Percentiles rank a stretch among this genome's conserved stretches.
These are phyloP conservation scores for Candoia aspera DNA, from an alignment of 2,113 vertebrate genomes.

Conservation along the genomic window DNA sequence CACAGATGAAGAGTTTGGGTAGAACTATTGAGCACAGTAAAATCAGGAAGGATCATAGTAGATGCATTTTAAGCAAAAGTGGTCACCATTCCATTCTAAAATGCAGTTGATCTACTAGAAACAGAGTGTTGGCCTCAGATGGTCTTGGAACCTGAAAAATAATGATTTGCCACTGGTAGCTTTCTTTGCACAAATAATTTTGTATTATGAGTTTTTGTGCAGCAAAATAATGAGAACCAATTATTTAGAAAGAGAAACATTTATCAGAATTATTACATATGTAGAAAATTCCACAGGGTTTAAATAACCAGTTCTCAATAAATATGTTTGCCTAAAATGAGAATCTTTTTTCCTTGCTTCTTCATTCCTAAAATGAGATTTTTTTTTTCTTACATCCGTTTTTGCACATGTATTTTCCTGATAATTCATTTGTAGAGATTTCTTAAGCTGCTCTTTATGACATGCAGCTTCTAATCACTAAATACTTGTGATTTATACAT, in stretches of 20 bases:
- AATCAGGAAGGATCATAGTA: background rate
- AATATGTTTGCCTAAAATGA: background rate
- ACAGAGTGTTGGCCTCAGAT: background rate
- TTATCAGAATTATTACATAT: constrained; percentile 10
- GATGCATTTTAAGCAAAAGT: background rate
- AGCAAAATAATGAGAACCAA: background rate
- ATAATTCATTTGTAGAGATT: background rate
- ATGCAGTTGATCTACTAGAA: background rate
- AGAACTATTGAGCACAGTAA: background rate
- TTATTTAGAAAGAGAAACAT: background rate
- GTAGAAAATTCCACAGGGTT: constrained; percentile 6
- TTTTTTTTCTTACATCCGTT: background rate
- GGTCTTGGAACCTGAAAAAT: background rate
- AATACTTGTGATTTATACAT: constrained; percentile 11
- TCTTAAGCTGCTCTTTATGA: background rate
- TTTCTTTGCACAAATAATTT: background rate
- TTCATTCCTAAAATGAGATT: background rate
- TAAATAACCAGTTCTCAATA: background rate
- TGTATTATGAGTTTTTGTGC: background rate
- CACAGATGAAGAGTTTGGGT: background rate
- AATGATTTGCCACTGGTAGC: background rate
- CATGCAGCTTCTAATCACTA: background rate
- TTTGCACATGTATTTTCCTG: background rate
- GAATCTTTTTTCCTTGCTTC: background rate
- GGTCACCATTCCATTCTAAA: background rate